Evolutionary conservation across 2,888 invertebrate species (phyloP), one percentile per base, ranked within the genome.

Genomic region (Acrobasis consociella): DNA sequence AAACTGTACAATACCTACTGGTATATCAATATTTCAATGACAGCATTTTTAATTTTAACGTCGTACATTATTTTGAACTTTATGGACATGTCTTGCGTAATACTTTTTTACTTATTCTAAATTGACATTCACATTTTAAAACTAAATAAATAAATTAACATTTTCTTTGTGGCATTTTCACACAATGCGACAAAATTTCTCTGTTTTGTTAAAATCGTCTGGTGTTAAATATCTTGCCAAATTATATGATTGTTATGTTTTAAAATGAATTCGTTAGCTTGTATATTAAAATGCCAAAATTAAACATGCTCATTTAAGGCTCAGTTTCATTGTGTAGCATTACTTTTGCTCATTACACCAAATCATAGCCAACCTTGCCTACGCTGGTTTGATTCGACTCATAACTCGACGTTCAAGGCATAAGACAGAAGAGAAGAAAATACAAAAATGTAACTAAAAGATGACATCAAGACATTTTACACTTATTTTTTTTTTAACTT

Each of bases 181-280:
- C 46, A 46, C 46, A 46, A 46, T 46, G 46, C n/a, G n/a, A 46
- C 11, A 46, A 46, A 13, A 10, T 31, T 31, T 31, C 31, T 0
- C 31, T 31, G 31, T 31, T 31, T 31, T 31, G 2, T 31, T 5
- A 5, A 31, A 31, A 31, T 31, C 31, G 31, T 31, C 7, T 46
- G 46, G 46, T 46, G 46, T 46, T 13, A 52, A 52, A 52, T n/a
- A 31, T 52, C 52, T 52, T 56, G 56, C 56, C 42, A 56, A 38
- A 38, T 56, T 39, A 56, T 31, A 16, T 56, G n/a, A 56, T 56
- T 56, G 42, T 16, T 46, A 56, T 16, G 42, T 56, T 46, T 56
- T 56, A 7, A 13, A 56, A 38, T 22, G 11, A 16, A 10, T n/a
- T 17, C 42, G 37, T 56, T 42, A 39, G 39, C 16, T 56, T 16